phyloP scores from a whole-genome alignment of 2,888 invertebrate species.

The Holacanthella duospinosa region DNA sequence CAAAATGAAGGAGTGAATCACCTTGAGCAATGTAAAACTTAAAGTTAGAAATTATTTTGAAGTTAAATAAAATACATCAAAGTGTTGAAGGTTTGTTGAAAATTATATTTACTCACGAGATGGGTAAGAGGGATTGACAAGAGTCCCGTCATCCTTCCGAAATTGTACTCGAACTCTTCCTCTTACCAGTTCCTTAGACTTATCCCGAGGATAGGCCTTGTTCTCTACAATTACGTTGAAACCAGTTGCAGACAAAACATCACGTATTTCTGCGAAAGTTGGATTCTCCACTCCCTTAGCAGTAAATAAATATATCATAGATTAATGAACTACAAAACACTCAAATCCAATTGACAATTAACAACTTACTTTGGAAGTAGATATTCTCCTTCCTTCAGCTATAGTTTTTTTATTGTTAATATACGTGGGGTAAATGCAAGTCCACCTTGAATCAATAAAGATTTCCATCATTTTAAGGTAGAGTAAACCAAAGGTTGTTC shows the following conservation, averaged over 20 bases:
- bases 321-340: not conserved
- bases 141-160: slow-evolving; percentile 76
- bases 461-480: no score
- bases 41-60: not conserved
- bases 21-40: slow-evolving; percentile 44
- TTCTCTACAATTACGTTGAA: slow-evolving; percentile 80
- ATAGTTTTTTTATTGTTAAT: slow-evolving; percentile 85
- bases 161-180: slow-evolving; percentile 88
- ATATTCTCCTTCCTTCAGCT: slow-evolving; percentile 74
- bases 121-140: slow-evolving; percentile 58
- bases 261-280: slow-evolving; percentile 85
- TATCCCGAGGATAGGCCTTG: slow-evolving; percentile 81
- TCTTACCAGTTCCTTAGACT: slow-evolving; percentile 75
- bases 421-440: slow-evolving; percentile 94
- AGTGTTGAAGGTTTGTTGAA: not conserved
- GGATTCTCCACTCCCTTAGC: slow-evolving; percentile 82
- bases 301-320: slow-evolving; percentile 7
- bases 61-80: not conserved
- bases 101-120: slow-evolving; percentile 45
- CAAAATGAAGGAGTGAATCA: slow-evolving; percentile 63
- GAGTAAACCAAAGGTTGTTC: not conserved
- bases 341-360: not conserved
- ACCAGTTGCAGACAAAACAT: slow-evolving; percentile 74
- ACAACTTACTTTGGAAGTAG: slow-evolving; percentile 57
- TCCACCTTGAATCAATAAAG: slow-evolving; percentile 57